These are phyloP conservation scores for Synanceia verrucosa DNA, from an alignment of 2,797 vertebrate species.

Conservation along the genomic window DNA sequence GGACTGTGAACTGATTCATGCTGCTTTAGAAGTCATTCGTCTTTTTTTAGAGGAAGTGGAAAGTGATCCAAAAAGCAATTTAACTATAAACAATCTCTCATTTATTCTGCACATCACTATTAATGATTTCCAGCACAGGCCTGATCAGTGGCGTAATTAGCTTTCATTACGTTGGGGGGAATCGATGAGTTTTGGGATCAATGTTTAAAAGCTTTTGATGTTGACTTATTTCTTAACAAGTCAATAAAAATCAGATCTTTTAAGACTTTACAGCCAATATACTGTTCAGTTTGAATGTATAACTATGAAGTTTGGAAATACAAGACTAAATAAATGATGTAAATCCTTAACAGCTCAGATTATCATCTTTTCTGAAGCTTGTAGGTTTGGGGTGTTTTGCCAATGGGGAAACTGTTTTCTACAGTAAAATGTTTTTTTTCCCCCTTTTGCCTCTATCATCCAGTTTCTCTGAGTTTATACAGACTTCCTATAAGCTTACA, in stretches of 20 bases:
- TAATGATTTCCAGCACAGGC: constrained; percentile 22
- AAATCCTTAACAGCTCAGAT: neutral
- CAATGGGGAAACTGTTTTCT: constrained; percentile 6
- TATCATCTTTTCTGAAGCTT: neutral
- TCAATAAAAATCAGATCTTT: neutral
- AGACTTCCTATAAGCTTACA: constrained; percentile 34
- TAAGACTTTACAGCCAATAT: constrained; percentile 4
- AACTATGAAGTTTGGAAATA: constrained; percentile 8
- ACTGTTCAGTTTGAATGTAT: constrained; percentile 16
- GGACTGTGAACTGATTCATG: neutral
- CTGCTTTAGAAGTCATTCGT: neutral
- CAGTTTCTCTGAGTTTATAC: constrained; percentile 37
- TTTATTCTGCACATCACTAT: constrained; percentile 19
- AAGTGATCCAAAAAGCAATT: constrained; percentile 10
- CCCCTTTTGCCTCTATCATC: constrained; percentile 27
- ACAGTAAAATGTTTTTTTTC: constrained; percentile 25
- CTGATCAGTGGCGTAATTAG: constrained; percentile 44
- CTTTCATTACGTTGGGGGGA: too few species aligned
- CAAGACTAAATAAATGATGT: constrained; percentile 18
- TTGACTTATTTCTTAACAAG: constrained; percentile 12
- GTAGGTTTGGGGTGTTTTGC: constrained; percentile 17
- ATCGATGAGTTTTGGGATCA: constrained; percentile 4
- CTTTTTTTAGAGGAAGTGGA: neutral
- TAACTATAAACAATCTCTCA: constrained; percentile 34
- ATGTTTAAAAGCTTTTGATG: neutral